Conservation (phyloP, 1,140 invertebrate genomes). For the Zaprionus inermis region DNA sequence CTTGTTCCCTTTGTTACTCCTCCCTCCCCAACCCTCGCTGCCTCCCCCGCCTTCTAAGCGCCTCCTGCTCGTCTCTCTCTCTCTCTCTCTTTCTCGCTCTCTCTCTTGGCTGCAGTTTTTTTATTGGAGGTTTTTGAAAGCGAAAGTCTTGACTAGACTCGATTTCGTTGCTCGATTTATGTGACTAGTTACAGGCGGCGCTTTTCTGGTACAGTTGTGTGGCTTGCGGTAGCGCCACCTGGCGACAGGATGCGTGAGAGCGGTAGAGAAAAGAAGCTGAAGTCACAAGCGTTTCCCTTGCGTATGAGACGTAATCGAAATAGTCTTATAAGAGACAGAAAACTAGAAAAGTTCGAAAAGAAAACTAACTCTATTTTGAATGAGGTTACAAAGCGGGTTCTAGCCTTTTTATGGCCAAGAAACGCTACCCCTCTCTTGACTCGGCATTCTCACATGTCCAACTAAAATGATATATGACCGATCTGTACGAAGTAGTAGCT, state of each 20-base stretch:
- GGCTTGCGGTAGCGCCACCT: background rate
- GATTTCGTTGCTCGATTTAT: conserved; percentile 1
- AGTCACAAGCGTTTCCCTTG: no score
- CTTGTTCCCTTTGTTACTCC: conserved; percentile 46
- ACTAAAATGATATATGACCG: background rate
- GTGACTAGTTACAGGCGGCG: conserved; percentile 6
- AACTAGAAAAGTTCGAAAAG: background rate
- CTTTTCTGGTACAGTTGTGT: background rate
- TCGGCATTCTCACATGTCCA: background rate
- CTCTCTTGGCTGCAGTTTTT: background rate
- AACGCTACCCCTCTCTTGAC: background rate
- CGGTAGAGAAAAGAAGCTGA: no score
- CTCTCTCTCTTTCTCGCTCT: background rate
- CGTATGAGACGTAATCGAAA: no score
- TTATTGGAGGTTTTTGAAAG: conserved; percentile 14
- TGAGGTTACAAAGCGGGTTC: background rate
- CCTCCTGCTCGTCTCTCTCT: background rate
- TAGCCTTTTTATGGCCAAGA: background rate
- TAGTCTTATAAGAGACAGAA: no score
- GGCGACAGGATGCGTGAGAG: background rate
- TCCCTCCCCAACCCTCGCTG: background rate
- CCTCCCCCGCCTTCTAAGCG: background rate
- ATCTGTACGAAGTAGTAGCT: background rate
- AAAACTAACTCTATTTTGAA: no score
- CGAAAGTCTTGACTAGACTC: conserved; percentile 32